phyloP scores from a whole-genome alignment of 2,888 invertebrate genomes.

The Griposia aprilina region DNA sequence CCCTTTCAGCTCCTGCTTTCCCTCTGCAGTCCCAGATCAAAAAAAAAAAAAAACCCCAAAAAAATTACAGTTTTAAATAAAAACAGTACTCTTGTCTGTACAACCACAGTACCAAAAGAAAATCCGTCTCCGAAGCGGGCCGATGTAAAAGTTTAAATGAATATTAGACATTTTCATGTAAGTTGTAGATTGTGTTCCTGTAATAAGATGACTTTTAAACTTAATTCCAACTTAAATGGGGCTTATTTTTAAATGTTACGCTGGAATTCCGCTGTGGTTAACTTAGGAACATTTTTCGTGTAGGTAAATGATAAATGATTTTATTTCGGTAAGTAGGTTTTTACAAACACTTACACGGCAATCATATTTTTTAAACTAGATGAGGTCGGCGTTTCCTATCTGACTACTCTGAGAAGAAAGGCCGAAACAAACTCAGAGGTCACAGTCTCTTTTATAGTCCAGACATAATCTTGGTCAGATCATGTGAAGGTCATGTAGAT shows the following conservation, averaged over 20 bases:
- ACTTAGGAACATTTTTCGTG: not conserved
- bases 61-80: not conserved
- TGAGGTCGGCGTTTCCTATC: no score
- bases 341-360: no score
- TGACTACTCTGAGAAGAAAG: no score
- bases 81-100: conserved; percentile 30
- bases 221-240: conserved; percentile 82
- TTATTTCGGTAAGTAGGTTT: no score
- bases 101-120: conserved; percentile 52
- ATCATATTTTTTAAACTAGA: no score
- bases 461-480: no score
- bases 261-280: not conserved
- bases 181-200: conserved; percentile 84
- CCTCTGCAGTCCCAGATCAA: not conserved
- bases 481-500: no score
- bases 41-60: not conserved
- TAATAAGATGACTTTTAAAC: conserved; percentile 85
- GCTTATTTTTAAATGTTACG: conserved; percentile 73
- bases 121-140: conserved; percentile 70
- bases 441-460: no score
- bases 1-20: not conserved
- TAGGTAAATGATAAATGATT: no score
- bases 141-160: conserved; percentile 81
- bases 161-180: conserved; percentile 82
- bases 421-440: no score